Evolutionary conservation across 1,140 invertebrate species (phyloP), one percentile per base, ranked within the genome.

Genomic region (Armadillidium nasatum): DNA sequence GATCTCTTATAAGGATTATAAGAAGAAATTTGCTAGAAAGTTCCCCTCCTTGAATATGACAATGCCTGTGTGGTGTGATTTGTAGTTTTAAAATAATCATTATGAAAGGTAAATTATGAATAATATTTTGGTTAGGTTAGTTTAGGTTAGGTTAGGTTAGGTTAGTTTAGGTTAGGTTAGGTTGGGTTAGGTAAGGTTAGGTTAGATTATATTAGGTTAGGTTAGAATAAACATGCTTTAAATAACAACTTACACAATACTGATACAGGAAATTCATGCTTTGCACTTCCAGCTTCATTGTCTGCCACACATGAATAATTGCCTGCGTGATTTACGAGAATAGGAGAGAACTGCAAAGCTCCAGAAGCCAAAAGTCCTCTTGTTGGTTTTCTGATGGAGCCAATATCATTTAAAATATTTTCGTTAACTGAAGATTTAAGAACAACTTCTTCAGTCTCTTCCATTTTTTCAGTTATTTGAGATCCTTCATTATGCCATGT

Each of bases 231-330:
- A n/a, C n/a, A n/a, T n/a, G n/a, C n/a, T n/a, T n/a, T n/a, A n/a
- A n/a, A n/a, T n/a, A n/a, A n/a, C n/a, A n/a, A n/a, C 84, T 78
- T 82, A 88, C 88, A 85, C 74, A 86, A 83, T 10, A 88, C 86
- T 82, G 86, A 84, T 7, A 88, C 81, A 50, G 83, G 76, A 82
- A 86, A 88, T 13, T 85, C 84, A 46, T 85, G 84, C 75, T 84
- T 83, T 66, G 84, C 84, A 9, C 82, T 84, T 0, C 87, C 87
- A n/a, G 87, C 87, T 78, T 86, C 87, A 82, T 89, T 89, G 9
- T 82, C 80, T n/a, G 87, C 88, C 70, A 84, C 74, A 82, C 88
- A 89, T 7, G 85, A 87, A 79, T 88, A 89, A 22, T 81, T 82
- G 9, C 86, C 86, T 10, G 79, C 78, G 77, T 88, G 85, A 50